phyloP scores from a whole-genome alignment of 1,140 invertebrate genomes.

The Drosophila yakuba region DNA sequence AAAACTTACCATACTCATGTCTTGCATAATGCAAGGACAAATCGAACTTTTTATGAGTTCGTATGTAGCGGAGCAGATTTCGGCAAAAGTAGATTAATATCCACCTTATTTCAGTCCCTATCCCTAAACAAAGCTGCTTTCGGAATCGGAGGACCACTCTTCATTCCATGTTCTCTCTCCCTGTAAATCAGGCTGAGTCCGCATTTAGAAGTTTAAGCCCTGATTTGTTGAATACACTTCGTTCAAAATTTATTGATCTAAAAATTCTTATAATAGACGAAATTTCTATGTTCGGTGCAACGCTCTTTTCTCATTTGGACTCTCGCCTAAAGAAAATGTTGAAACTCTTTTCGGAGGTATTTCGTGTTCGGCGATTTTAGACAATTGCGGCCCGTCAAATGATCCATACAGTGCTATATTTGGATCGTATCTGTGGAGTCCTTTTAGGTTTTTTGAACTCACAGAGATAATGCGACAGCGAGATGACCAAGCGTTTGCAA shows the following conservation, averaged over 20 bases:
- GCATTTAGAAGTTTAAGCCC: neutral
- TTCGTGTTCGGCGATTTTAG: conserved; percentile 1
- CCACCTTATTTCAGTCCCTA: too few species aligned
- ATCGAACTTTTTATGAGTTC: too few species aligned
- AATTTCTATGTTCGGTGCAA: neutral
- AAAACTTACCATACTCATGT: too few species aligned
- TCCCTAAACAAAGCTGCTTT: neutral
- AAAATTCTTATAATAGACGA: neutral
- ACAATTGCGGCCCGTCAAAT: neutral
- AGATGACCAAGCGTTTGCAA: too few species aligned
- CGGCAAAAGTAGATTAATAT: too few species aligned
- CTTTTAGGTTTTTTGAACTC: too few species aligned
- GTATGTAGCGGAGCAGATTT: too few species aligned
- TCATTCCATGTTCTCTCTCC: conserved; percentile 1
- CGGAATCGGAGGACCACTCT: neutral
- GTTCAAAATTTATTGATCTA: neutral
- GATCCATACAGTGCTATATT: neutral
- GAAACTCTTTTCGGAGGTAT: neutral
- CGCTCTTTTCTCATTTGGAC: neutral
- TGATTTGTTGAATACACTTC: neutral
- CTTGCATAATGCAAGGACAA: too few species aligned
- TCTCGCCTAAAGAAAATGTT: neutral
- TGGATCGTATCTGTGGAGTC: too few species aligned
- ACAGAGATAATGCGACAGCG: too few species aligned
- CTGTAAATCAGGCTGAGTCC: conserved; percentile 2